phyloP scores from a whole-genome alignment of 2,888 invertebrate species.

The Eristalis pertinax region DNA sequence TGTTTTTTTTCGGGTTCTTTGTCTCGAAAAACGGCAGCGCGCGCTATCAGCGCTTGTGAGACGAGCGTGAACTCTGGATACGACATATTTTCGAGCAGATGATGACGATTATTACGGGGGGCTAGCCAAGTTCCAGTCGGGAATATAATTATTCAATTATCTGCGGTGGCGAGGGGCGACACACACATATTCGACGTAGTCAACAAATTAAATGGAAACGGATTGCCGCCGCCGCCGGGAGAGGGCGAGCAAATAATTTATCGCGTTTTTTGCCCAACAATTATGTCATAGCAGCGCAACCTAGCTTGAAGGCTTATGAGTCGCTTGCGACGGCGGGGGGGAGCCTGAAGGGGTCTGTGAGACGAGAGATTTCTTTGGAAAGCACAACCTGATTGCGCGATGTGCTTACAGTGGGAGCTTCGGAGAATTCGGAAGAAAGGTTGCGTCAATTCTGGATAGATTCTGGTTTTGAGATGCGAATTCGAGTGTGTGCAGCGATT shows the following conservation, averaged over 20 bases:
- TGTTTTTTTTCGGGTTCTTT: conserved; percentile 46
- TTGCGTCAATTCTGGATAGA: neutral
- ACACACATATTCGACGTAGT: neutral
- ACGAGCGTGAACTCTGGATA: conserved; percentile 23
- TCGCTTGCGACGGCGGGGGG: no score
- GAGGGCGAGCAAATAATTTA: neutral
- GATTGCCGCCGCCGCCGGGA: neutral
- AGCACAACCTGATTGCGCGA: neutral
- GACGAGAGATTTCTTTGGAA: neutral
- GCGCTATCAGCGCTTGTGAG: conserved; percentile 34
- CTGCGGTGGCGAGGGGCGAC: neutral
- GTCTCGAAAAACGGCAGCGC: conserved; percentile 31
- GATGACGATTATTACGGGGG: conserved; percentile 17
- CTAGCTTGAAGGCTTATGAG: neutral
- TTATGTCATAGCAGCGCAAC: conserved; percentile 3
- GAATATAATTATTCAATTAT: conserved; percentile 43
- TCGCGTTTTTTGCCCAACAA: neutral
- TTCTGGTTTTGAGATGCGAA: neutral
- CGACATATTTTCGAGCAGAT: conserved; percentile 48
- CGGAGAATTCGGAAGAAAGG: neutral
- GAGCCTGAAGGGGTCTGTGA: no score
- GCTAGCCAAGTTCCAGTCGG: neutral
- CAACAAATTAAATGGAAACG: neutral
- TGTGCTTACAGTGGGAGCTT: neutral
- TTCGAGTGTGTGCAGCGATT: neutral